Evolutionary conservation across 1,140 invertebrate genomes (phyloP).

Genomic region (Sarcophaga bullata): DNA sequence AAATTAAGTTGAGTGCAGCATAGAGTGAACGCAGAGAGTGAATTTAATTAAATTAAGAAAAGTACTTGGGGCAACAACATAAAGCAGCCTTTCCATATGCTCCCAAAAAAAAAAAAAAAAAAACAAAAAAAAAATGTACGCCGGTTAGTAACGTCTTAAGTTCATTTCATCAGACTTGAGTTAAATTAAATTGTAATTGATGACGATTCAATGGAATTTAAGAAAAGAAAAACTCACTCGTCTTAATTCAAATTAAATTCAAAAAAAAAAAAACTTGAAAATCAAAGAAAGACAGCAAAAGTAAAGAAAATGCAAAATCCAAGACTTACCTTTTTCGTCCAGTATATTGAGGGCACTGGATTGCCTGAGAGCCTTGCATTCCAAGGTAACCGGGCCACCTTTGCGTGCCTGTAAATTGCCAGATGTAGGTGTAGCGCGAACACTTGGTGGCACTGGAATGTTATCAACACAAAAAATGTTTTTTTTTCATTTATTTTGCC

Average conservation of each 20-base stretch:
- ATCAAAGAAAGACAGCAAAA: slow-evolving; percentile 33
- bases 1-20: neutral
- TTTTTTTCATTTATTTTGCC: neutral
- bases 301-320: neutral
- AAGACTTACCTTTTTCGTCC: slow-evolving; percentile 72
- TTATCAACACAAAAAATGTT: neutral
- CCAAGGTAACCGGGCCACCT: slow-evolving; percentile 73
- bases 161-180: neutral
- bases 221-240: neutral
- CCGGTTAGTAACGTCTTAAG: neutral
- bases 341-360: slow-evolving; percentile 75
- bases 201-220: neutral
- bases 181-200: slow-evolving; percentile 15
- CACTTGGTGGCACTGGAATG: slow-evolving; percentile 70
- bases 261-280: slow-evolving; percentile 41
- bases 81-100: neutral
- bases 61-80: neutral
- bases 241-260: slow-evolving; percentile 25
- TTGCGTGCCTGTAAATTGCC: slow-evolving; percentile 72
- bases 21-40: neutral
- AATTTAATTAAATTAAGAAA: slow-evolving; percentile 25
- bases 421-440: slow-evolving; percentile 70
- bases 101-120: too few species aligned
- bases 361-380: slow-evolving; percentile 76
- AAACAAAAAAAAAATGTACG: too few species aligned